These are phyloP conservation scores for Geopemphigus sp. DNA, from an alignment of 1,140 invertebrate species.

Conservation along the genomic window DNA sequence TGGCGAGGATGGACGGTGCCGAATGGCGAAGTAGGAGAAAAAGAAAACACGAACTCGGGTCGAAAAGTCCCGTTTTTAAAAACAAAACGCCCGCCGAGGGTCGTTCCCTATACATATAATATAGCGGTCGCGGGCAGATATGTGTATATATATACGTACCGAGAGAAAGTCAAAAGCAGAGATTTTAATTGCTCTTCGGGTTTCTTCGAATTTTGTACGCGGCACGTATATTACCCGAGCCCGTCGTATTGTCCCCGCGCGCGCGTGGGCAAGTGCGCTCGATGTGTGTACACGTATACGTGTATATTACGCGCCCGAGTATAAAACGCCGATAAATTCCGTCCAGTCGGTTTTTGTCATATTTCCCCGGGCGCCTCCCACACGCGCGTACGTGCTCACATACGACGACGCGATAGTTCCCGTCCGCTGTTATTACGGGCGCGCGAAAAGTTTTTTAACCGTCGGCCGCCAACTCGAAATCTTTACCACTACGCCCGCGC, in stretches of 20 bases:
- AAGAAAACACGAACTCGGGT: constrained; percentile 36
- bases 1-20: too few relatives aligned
- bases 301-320: not conserved
- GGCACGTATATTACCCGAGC: not conserved
- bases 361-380: constrained; percentile 18
- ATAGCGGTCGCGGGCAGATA: not conserved
- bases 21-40: constrained; percentile 5
- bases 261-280: not conserved
- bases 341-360: constrained; percentile 31
- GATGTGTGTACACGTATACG: not conserved
- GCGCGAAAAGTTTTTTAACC: too few relatives aligned
- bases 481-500: too few relatives aligned
- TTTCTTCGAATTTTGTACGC: not conserved
- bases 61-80: constrained; percentile 42
- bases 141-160: not conserved
- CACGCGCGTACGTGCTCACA: too few relatives aligned
- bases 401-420: too few relatives aligned
- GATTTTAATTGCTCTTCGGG: constrained; percentile 37
- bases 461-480: too few relatives aligned
- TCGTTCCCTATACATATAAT: constrained; percentile 13
- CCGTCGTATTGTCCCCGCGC: not conserved
- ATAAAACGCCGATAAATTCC: constrained; percentile 27
- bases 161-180: constrained; percentile 24
- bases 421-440: too few relatives aligned
- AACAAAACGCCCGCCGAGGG: constrained; percentile 20